Base-by-base conservation (phyloP, 2,113 vertebrate genomes). In the Crotalus helleri region DNA sequence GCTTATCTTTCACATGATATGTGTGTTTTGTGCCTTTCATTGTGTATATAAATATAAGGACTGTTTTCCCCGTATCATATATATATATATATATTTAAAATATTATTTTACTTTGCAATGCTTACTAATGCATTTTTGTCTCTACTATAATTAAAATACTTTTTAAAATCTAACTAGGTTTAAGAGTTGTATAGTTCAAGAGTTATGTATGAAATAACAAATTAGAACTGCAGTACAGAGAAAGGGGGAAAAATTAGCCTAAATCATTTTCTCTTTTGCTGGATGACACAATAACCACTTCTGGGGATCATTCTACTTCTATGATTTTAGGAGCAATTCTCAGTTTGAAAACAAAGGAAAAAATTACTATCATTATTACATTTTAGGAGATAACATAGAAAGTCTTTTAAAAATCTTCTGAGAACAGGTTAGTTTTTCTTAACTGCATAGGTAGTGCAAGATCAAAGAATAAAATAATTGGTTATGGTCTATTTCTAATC, bases 101-200 rank as follows among this genome's bases (percentile, higher is more conserved):
- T 69, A n/a, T 69, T 29, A 69, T 69, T 94, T 86, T 24, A 93
- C 7, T 90, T 96, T 94, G 91, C 44, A 95, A 92, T 94, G 58
- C 33, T 94, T 91, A 90, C 94, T 89, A 93, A 91, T 91, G 87
- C 89, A 92, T 92, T 92, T 94, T 95, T 93, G 86, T 94, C 94
- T 59, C 69, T 93, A 88, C 21, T 90, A 24, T 57, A 0, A 0
- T 85, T 91, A 91, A 90, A 96, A 92, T 13, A 49, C 17, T 39
- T 94, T 95, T 24, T 5, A 2, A 69, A 95, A 94, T 86, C 39
- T 44, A 81, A 44, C 94, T 93, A 94, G 7, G 26, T 86, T 87
- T 24, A 94, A 90, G 46, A 92, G 91, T 44, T 19, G 24, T 0
- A 90, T 5, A 90, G 55, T 95, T 94, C 86, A 94, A 57, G 90